Base-by-base conservation (phyloP, 2,888 invertebrate genomes). In the Drosophila paracracens region DNA sequence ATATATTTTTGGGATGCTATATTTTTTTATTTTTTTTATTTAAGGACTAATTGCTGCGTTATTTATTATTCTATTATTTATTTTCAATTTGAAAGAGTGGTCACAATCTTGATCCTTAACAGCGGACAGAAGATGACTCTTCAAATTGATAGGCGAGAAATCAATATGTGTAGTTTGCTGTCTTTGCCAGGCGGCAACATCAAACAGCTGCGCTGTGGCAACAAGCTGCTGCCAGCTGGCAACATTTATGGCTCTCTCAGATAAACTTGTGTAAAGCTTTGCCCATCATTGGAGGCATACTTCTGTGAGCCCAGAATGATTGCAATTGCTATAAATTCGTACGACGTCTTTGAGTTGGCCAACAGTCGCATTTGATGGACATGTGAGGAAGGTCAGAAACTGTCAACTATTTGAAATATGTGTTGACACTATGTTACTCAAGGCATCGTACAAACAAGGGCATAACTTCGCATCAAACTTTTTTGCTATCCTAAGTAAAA, bases 171-270 rank as follows among this genome's bases (percentile, higher is more conserved):
- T 29, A 50, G 33, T 36, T 38, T 54, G 50, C 36, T 11, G 43
- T 35, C 58, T 54, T 56, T 48, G 60, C 40, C 62, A 66, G 61
- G 53, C 62, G 18, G 29, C 77, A 72, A 33, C 53, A 65, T 53
- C 2, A 10, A 43, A 43, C 57, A 43, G 43, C 56, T 56, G 38
- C 56, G 57, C 38, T 2, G 40, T 51, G 25, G 60, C 74, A 69
- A 62, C 75, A 74, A 50, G 59, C 36, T 68, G 70, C 66, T 31
- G 1, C 27, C 31, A 2, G 29, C 6, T 7, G 36, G 38, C 70
- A 75, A 65, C 70, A 67, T 67, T 75, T 66, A 48, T 60, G 10
- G 53, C 59, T n/a, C 48, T 40, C 63, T 48, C 54, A 79, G 70
- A 74, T 74, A 63, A 70, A 53, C 31, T 52, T 60, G 61, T 27